Evolutionary conservation across 2,113 vertebrate genomes (phyloP).

Genomic region (Syrmaticus mikado): DNA sequence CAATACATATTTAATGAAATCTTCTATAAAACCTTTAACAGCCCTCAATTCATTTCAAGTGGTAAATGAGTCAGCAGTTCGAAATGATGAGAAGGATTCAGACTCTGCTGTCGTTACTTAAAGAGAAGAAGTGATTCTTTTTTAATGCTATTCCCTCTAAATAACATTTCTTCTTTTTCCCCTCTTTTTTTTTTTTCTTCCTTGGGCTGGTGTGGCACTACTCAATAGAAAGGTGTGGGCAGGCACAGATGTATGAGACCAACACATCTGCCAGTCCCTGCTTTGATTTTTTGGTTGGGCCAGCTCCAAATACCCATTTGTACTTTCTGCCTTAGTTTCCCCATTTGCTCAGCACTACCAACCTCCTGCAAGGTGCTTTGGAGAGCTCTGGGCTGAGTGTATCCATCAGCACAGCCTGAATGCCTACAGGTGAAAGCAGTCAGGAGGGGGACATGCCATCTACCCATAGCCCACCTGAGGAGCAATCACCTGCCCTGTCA

Average conservation of each 20-base stretch:
- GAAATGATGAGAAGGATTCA: slow-evolving; percentile 74
- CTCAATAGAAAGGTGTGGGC: not conserved
- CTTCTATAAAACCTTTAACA: slow-evolving; percentile 84
- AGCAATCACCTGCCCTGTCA: not conserved
- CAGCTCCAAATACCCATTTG: not conserved
- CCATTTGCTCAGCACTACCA: rapidly evolving
- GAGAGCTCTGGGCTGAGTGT: not conserved
- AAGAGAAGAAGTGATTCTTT: slow-evolving; percentile 70
- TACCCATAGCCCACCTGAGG: not conserved
- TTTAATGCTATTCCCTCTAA: slow-evolving; percentile 50
- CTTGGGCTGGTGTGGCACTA: not conserved
- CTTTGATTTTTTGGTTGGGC: not conserved
- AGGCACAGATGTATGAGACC: not conserved
- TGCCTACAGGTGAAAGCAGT: not conserved
- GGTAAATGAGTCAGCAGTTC: slow-evolving; percentile 82
- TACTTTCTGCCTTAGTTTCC: slow-evolving; percentile 26
- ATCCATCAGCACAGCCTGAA: not conserved
- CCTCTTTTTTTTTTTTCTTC: not conserved
- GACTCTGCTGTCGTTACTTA: slow-evolving; percentile 64
- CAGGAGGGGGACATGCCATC: not conserved
- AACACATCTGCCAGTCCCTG: not conserved
- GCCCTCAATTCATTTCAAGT: slow-evolving; percentile 82
- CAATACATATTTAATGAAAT: slow-evolving; percentile 86
- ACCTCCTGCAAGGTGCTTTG: not conserved
- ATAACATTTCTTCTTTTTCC: slow-evolving; percentile 18